A percentile compares a stretch with the other conserved stretches of the same genome.
Evolutionary conservation across 2,113 vertebrate species (phyloP).

Genomic region (Callorhinus ursinus): DNA sequence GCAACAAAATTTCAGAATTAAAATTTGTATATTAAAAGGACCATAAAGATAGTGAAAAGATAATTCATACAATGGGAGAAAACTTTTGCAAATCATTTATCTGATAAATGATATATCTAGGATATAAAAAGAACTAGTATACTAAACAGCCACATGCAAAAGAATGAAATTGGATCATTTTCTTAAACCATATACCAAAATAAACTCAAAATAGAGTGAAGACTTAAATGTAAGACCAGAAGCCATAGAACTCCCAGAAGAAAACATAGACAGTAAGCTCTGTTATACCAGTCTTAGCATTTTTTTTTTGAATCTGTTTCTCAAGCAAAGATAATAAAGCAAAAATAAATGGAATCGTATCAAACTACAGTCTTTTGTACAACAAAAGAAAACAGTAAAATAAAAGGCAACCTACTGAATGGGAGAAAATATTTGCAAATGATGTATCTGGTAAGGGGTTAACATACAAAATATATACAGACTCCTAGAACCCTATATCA

Average conservation of each 20-base stretch:
- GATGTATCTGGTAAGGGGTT: neutral
- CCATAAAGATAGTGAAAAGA: neutral
- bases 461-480: neutral
- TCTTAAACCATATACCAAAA: neutral
- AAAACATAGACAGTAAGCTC: neutral
- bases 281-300: neutral
- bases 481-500: neutral
- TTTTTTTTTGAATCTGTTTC: neutral
- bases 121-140: neutral
- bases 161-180: neutral
- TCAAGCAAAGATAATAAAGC: neutral
- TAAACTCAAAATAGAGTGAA: neutral
- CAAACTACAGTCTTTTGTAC: neutral
- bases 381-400: neutral
- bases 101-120: neutral
- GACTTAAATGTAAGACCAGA: neutral
- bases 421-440: neutral
- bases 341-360: neutral
- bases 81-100: neutral
- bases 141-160: neutral
- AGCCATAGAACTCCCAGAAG: neutral
- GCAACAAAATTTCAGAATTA: neutral
- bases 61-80: neutral
- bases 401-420: neutral
- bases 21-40: neutral